phyloP scores from a whole-genome alignment of 2,113 vertebrate genomes.

The Hemiprocne comata region DNA sequence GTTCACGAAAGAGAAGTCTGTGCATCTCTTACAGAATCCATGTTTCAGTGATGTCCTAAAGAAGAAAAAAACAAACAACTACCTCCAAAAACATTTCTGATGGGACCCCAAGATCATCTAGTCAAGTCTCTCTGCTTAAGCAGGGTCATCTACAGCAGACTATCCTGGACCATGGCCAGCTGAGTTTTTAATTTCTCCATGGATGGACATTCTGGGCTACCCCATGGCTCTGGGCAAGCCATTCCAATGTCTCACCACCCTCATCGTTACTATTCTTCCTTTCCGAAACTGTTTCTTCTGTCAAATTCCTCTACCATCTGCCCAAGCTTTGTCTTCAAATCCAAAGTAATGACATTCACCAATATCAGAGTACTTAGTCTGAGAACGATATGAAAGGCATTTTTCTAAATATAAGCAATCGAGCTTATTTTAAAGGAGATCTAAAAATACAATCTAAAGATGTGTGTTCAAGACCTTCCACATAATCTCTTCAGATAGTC shows the following conservation, averaged over 20 bases:
- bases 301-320: slow-evolving; percentile 62
- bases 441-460: neutral
- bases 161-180: no score
- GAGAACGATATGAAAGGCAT: slow-evolving; percentile 44
- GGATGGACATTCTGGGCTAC: no score
- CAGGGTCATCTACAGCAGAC: no score
- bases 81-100: neutral
- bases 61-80: neutral
- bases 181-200: no score
- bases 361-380: slow-evolving; percentile 43
- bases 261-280: neutral
- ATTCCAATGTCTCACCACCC: no score
- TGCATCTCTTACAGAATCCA: neutral
- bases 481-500: neutral
- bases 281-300: slow-evolving; percentile 66
- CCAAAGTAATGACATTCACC: slow-evolving; percentile 57
- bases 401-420: slow-evolving; percentile 33
- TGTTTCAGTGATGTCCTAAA: neutral
- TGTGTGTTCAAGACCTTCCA: neutral
- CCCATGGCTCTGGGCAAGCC: no score
- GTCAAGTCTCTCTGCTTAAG: no score
- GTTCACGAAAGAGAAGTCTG: slow-evolving; percentile 24
- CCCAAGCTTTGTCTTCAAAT: slow-evolving; percentile 69
- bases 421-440: neutral
- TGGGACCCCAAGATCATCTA: neutral